Conservation (phyloP, 2,797 vertebrate genomes). For the Heliangelus exortis region DNA sequence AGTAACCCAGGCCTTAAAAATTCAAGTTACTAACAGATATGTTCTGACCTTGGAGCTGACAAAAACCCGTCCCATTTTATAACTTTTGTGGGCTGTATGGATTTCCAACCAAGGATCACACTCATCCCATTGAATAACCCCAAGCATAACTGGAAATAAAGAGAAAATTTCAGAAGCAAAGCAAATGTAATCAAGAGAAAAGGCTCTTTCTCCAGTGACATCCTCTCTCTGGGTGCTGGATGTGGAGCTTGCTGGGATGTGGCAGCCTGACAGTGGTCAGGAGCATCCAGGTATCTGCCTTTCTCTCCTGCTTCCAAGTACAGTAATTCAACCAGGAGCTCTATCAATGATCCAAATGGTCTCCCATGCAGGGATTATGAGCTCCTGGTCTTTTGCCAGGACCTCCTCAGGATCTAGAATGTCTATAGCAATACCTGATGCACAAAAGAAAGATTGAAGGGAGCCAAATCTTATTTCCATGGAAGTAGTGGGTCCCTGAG, state of each 20-base stretch:
- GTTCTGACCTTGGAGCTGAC: not conserved
- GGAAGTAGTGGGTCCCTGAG: not conserved
- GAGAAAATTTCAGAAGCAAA: not conserved
- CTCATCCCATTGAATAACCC: not conserved
- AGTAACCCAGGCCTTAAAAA: not conserved
- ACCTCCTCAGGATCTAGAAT: not conserved
- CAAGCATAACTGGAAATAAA: not conserved
- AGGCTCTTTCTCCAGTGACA: not conserved
- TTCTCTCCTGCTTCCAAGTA: not conserved
- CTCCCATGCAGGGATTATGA: not conserved
- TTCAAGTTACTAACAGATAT: not conserved
- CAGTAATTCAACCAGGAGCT: not conserved
- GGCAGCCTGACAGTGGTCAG: not conserved
- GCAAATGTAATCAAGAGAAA: not conserved
- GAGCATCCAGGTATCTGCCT: not conserved
- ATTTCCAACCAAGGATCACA: not conserved
- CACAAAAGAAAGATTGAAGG: not conserved
- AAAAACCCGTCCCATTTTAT: not conserved
- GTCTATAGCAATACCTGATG: not conserved
- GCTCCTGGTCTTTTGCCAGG: not conserved
- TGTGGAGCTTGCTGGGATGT: not conserved
- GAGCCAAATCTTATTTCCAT: not conserved
- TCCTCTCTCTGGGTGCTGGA: not conserved
- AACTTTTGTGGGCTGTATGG: not conserved
- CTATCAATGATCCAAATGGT: not conserved